Evolutionary conservation across 2,888 invertebrate species (phyloP), one percentile per base, ranked within the genome.

Genomic region (Eupithecia abbreviata): DNA sequence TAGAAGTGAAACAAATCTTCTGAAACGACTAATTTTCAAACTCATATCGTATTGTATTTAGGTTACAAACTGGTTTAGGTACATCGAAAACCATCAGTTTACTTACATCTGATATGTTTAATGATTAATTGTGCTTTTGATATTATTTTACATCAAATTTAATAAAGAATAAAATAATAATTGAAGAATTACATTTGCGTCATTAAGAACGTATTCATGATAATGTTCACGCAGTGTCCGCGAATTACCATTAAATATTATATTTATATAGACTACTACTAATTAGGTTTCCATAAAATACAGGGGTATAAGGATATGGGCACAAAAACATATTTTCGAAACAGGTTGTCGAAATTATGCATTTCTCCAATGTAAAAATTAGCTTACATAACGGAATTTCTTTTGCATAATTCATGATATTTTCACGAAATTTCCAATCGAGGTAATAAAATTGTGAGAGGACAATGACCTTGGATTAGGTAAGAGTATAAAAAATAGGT

Each of bases 361-460:
- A 76, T 78, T 76, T 78, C 78, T 76, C 76, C 71, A 65, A 73
- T 42, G 45, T 69, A 71, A 68, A 68, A 55, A 71, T 74, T 74
- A 55, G 49, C 49, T 76, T 76, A 71, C 69, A 65, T 51, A 73
- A 74, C 73, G 62, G 9, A 68, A 68, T 45, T 68, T 75, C 75
- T 75, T 65, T 74, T 80, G 68, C 76, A 80, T 82, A 76, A 78
- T 79, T 79, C 7, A 82, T 80, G 62, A 70, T 51, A 75, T 71
- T 74, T 58, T 79, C 78, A 74, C 72, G 70, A 69, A 73, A 76
- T 80, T 78, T 78, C 72, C 55, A 75, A 76, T 77, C 71, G 49
- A 72, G 69, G 18, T 45, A 47, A 45, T 45, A 43, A 67, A 72
- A 5, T 68, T 66, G 12, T 1, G 67, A 45, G 41, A 5, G 65